phyloP scores from a whole-genome alignment of 1,140 invertebrate genomes.

The Arctopsyche grandis region DNA sequence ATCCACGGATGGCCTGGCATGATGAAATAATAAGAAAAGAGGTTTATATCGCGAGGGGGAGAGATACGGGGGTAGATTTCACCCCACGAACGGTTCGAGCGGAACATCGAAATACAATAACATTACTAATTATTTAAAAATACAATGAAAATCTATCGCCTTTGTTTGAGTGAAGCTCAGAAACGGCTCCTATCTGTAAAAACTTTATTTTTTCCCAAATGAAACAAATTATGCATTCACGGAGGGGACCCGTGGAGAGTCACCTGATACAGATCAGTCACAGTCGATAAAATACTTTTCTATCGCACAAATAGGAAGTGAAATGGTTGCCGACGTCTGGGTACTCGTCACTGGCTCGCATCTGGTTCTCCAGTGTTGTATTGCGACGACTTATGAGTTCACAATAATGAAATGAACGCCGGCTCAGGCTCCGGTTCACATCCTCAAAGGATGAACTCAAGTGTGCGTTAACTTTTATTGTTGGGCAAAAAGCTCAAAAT shows the following conservation, averaged over 20 bases:
- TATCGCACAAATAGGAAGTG: too few species aligned
- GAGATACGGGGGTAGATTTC: background rate
- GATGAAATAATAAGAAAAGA: conserved; percentile 54
- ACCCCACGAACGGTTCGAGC: background rate
- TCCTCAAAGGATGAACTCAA: conserved; percentile 53
- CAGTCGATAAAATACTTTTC: too few species aligned
- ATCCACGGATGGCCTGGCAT: conserved; percentile 52
- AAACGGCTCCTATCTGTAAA: too few species aligned
- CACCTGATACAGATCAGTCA: too few species aligned
- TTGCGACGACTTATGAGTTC: background rate
- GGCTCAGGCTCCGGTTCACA: background rate
- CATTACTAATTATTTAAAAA: too few species aligned
- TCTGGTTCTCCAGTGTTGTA: conserved; percentile 4
- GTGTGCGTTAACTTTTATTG: conserved; percentile 53
- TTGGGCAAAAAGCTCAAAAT: conserved; percentile 40
- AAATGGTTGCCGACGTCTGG: background rate
- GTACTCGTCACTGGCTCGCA: background rate
- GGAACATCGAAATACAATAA: too few species aligned
- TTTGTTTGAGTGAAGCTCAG: too few species aligned
- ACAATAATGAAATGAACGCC: conserved; percentile 9
- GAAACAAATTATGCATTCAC: too few species aligned
- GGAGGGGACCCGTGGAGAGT: too few species aligned
- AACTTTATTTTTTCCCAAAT: too few species aligned
- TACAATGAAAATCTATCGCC: too few species aligned
- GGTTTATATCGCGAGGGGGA: conserved; percentile 49